Base-by-base conservation (phyloP, 2,888 invertebrate genomes). In the Poecilus cupreus region DNA sequence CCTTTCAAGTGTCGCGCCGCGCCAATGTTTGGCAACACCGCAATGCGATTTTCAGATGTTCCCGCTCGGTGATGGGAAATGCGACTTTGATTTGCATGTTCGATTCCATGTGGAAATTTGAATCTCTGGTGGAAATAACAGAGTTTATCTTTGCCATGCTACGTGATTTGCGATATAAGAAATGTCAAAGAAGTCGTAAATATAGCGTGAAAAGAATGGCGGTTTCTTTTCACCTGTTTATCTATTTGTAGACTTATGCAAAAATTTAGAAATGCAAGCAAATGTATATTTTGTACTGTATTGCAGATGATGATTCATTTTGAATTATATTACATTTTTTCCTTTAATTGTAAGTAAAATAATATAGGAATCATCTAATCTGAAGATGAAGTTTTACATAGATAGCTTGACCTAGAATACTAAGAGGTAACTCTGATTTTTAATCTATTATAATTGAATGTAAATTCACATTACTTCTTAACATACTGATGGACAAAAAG, bases 61-160 rank as follows among this genome's bases (percentile, higher is more conserved):
- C 60, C 26, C 60, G 13, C 43, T 8, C 26, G 6, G 26, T 26
- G 60, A 60, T 26, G 60, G 60, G 13, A 60, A 74, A 32, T 49
- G 26, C 51, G 57, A 77, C 51, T 54, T 77, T 77, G 22, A 77
- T 77, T 77, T 77, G 39, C 54, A 77, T 77, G 57, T 77, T 77
- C 54, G 76, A 77, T 77, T 32, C 57, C 57, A 54, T 57, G 57
- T 39, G 57, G 76, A 60, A 77, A 77, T 77, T 77, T 77, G 57
- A 54, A 77, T 77, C 39, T 57, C 39, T 26, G 60, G 60, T 60
- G 60, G 3, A 60, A 60, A 60, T 60, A 60, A 60, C 60, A 24
- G 13, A 60, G 60, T 60, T 60, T 60, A 60, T 60, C 60, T 60
- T 60, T 60, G 60, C 60, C 60, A 60, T 26, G n/a, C 24, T 11